A percentile compares a stretch with the other conserved stretches of the same genome.
Conservation (phyloP, 2,113 vertebrate genomes). For the Crotalus tigris region DNA sequence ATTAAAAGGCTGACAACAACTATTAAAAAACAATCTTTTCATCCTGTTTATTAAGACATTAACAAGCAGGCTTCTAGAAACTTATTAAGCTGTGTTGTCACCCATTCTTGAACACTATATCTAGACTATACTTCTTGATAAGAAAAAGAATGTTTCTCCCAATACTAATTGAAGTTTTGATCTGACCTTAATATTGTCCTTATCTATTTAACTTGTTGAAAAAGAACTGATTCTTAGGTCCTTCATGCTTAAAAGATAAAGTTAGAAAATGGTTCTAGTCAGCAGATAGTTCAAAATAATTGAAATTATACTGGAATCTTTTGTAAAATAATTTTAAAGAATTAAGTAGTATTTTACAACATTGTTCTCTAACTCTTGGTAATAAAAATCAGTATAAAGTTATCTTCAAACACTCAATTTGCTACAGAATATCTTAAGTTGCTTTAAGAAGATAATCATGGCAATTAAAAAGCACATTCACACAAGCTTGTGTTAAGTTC, state of each 20-base stretch:
- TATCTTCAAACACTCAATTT: background rate
- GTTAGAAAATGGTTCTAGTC: background rate
- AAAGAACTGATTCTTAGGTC: background rate
- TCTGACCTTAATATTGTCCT: background rate
- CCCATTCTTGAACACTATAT: background rate
- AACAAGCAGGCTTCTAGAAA: background rate
- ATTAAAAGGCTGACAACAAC: background rate
- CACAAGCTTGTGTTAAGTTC: background rate
- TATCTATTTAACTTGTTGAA: background rate
- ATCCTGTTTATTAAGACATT: background rate
- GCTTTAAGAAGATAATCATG: background rate
- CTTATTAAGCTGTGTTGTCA: background rate
- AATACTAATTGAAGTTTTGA: background rate
- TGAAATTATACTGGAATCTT: background rate
- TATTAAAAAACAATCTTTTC: background rate
- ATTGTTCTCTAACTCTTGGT: background rate
- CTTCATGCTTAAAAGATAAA: background rate
- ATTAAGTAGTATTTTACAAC: background rate
- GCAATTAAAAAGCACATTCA: constrained; percentile 3
- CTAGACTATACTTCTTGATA: background rate
- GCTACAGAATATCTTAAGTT: constrained; percentile 13
- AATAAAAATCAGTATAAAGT: background rate
- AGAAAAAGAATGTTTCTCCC: background rate
- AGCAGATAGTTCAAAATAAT: background rate
- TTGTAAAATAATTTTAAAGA: background rate